These are phyloP conservation scores for Peromyscus leucopus DNA, from an alignment of 2,113 vertebrate genomes.

Conservation along the genomic window DNA sequence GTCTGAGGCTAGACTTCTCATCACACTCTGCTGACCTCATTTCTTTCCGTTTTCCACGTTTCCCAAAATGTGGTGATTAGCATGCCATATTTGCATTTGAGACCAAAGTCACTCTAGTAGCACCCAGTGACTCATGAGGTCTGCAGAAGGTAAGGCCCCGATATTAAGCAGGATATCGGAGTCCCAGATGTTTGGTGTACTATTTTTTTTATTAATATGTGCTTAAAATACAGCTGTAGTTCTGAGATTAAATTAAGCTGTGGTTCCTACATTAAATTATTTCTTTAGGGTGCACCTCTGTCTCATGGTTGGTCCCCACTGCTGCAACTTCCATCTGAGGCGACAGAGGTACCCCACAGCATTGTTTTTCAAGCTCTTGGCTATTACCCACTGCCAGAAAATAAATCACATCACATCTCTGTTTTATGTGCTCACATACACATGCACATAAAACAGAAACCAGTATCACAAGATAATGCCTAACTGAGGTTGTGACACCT, in stretches of 20 bases:
- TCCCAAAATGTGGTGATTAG: background rate
- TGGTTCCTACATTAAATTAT: conserved; percentile 15
- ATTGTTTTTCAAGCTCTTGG: conserved; percentile 47
- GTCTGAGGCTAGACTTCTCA: background rate
- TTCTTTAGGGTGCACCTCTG: background rate
- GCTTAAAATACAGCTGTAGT: conserved; percentile 46
- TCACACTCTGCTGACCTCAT: background rate
- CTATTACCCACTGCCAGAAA: background rate
- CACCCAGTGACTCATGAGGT: background rate
- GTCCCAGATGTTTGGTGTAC: background rate
- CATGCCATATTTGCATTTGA: no score
- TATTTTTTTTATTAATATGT: background rate
- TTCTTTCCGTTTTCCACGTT: background rate
- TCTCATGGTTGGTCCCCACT: background rate
- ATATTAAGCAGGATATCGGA: background rate
- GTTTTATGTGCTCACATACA: background rate
- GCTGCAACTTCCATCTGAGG: conserved; percentile 17
- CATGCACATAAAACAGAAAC: conserved; percentile 40
- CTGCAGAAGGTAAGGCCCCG: background rate
- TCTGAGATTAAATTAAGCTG: conserved; percentile 35
- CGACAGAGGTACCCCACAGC: background rate
- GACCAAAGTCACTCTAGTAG: background rate
- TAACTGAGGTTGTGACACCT: background rate
- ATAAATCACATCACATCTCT: conserved; percentile 36
- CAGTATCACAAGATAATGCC: conserved; percentile 1